phyloP scores from a whole-genome alignment of 1,140 invertebrate species.

The Zaprionus davidi region DNA sequence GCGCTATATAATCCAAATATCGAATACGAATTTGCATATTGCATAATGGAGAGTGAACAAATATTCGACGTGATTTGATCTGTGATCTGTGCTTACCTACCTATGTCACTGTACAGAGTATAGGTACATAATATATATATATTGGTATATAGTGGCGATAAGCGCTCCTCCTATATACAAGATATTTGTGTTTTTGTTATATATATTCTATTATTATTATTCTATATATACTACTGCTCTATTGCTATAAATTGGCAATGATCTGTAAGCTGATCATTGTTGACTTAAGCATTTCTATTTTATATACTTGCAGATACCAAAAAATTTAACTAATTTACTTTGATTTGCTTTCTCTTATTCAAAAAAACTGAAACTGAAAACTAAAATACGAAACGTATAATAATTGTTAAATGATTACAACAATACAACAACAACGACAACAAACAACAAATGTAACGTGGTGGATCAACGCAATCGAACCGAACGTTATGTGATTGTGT shows the following conservation, averaged over 20 bases:
- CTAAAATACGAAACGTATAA: slow-evolving; percentile 31
- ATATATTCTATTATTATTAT: slow-evolving; percentile 15
- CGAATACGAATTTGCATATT: slow-evolving; percentile 48
- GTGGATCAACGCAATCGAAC: slow-evolving; percentile 53
- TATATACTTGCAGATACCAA: slow-evolving; percentile 82
- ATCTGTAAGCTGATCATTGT: slow-evolving; percentile 73
- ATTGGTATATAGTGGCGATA: slow-evolving; percentile 4
- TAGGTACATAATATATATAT: slow-evolving; percentile 31
- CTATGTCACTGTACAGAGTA: slow-evolving; percentile 14
- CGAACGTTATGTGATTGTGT: slow-evolving; percentile 65
- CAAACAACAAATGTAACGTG: slow-evolving; percentile 70
- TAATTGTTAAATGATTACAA: slow-evolving; percentile 73
- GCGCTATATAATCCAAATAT: slow-evolving; percentile 72
- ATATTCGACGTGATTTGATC: slow-evolving; percentile 63
- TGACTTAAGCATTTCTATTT: slow-evolving; percentile 83
- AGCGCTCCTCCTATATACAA: slow-evolving; percentile 1
- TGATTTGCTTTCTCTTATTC: slow-evolving; percentile 84
- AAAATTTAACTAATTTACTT: slow-evolving; percentile 84
- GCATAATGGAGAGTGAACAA: slow-evolving; percentile 33
- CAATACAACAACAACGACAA: slow-evolving; percentile 56
- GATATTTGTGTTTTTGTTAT: slow-evolving; percentile 4
- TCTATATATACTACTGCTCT: slow-evolving; percentile 50
- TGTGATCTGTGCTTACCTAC: slow-evolving; percentile 29
- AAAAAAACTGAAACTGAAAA: slow-evolving; percentile 59
- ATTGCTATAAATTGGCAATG: slow-evolving; percentile 75